Evolutionary conservation across 2,797 vertebrate species (phyloP), one percentile per base, ranked within the genome.

Genomic region (Labeo calbasu): DNA sequence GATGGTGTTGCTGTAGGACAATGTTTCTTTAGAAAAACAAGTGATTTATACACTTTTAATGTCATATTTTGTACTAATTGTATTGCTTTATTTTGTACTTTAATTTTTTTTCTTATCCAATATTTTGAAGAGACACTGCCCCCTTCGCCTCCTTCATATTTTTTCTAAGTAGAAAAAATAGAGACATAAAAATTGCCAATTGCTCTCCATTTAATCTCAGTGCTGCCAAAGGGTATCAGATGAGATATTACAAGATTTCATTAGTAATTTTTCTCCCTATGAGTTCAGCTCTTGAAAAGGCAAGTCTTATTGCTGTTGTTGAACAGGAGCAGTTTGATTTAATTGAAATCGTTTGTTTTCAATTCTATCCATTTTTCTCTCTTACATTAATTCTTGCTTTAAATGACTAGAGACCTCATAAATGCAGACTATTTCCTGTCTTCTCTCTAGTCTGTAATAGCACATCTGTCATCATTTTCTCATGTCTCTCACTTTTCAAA

Each of bases 391-490:
- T 63, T 48, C 14, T 8, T 14, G n/a, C 9, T 25, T 61, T 46
- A 76, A 28, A 63, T 63, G 14, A 63, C 14, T 63, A 25, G 46
- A 28, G 10, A 63, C 9, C 46, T 23, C 11, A 17, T n/a, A 65
- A 48, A 65, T 28, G n/a, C 14, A 63, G 59, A 43, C 28, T 28
- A 65, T 46, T 63, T 50, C 46, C n/a, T 79, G 19, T 79, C 36
- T 71, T 25, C 4, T 59, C n/a, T 46, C 8, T 81, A 21, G 10
- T 25, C n/a, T 25, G 36, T 21, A 71, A 14, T 48, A 32, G 36
- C 23, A 71, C 53, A 81, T 59, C 79, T 71, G 66, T 48, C 23
- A 71, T 57, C 10, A 59, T 48, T 28, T 21, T 71, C 21, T 69
- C 51, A 80, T 19, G 6, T 59, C 53, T 81, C 68, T 13, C 53